A percentile compares a stretch with the other conserved stretches of the same genome.
Evolutionary conservation across 1,140 invertebrate genomes (phyloP).

Genomic region (Polypedilum pembai): DNA sequence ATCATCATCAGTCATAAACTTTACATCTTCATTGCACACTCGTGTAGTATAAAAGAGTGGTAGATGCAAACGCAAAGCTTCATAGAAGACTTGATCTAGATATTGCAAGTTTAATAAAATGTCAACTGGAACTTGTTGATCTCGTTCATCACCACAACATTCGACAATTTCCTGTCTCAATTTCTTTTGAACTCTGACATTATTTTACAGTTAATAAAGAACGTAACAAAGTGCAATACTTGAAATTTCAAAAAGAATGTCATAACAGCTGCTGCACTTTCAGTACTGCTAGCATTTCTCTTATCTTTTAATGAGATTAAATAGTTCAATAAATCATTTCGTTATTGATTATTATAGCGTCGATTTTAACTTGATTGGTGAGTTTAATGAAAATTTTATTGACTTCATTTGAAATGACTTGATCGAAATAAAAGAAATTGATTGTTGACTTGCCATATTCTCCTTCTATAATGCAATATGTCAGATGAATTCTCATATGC

Average conservation of each 20-base stretch:
- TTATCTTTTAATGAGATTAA: background rate
- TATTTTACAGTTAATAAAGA: slow-evolving; percentile 48
- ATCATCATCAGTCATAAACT: slow-evolving; percentile 35
- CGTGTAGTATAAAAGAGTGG: slow-evolving; percentile 45
- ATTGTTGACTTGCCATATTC: background rate
- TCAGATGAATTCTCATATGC: background rate
- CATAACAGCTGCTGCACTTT: slow-evolving; percentile 40
- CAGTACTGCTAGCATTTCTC: slow-evolving; percentile 32
- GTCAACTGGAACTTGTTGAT: slow-evolving; percentile 34
- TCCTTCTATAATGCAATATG: background rate
- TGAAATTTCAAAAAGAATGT: slow-evolving; percentile 49
- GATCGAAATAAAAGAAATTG: background rate
- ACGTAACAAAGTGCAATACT: slow-evolving; percentile 43
- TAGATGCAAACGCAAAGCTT: slow-evolving; percentile 48
- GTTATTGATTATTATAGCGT: background rate
- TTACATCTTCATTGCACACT: slow-evolving; percentile 43
- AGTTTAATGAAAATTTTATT: background rate
- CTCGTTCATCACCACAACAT: background rate
- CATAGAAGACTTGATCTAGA: slow-evolving; percentile 39
- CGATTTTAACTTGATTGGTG: background rate
- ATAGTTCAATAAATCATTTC: slow-evolving; percentile 21
- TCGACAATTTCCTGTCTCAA: slow-evolving; percentile 50
- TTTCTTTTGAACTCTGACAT: slow-evolving; percentile 52
- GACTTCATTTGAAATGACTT: background rate
- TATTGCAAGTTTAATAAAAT: slow-evolving; percentile 37